Conservation (phyloP, 2,113 vertebrate species). For the Climacteris rufus region DNA sequence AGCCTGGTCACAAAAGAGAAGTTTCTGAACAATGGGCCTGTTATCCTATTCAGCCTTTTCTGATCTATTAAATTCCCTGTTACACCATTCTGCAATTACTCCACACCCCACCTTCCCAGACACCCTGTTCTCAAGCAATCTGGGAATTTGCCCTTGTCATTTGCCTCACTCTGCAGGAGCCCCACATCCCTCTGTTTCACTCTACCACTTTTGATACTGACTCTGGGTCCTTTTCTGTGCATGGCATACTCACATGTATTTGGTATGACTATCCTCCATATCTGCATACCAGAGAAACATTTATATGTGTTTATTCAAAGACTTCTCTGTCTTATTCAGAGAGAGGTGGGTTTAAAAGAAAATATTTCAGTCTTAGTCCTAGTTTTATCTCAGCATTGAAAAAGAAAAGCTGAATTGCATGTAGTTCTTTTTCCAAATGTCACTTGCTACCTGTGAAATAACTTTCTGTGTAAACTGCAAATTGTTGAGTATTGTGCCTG, state of each 20-base stretch:
- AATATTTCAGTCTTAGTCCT: not conserved
- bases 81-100: constrained; percentile 41
- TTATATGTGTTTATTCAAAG: not conserved
- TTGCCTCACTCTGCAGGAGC: constrained; percentile 1
- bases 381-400: not conserved
- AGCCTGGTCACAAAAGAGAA: constrained; percentile 48
- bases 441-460: not conserved
- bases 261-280: not conserved
- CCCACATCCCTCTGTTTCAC: not conserved
- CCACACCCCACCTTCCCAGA: not conserved
- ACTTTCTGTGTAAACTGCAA: not conserved
- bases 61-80: constrained; percentile 48
- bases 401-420: not conserved
- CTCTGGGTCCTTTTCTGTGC: not conserved
- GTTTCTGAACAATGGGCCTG: constrained; percentile 47
- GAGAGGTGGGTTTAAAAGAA: not conserved
- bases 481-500: not conserved
- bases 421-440: not conserved
- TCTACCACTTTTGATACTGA: not conserved
- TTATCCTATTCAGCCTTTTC: constrained; percentile 50
- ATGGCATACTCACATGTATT: fast-evolving
- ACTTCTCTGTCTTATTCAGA: not conserved
- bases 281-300: not conserved
- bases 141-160: constrained; percentile 4
- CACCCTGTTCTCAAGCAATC: constrained; percentile 32